phyloP scores from a whole-genome alignment of 2,888 invertebrate genomes.

The Acanthoscelides obtectus region DNA sequence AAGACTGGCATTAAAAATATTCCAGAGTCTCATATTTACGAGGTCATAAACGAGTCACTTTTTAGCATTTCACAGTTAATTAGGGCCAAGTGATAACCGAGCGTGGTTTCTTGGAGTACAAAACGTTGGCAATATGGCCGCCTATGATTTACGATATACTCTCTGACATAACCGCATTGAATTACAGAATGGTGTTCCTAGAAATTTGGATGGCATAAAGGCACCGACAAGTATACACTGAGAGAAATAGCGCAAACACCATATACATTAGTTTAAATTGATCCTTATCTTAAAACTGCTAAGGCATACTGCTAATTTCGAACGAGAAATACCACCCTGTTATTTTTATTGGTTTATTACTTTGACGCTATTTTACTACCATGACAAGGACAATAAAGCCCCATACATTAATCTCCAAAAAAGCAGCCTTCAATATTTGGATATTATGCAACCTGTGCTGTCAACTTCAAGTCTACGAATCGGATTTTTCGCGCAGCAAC shows the following conservation, averaged over 20 bases:
- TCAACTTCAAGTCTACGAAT: too few species aligned
- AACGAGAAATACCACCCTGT: too few species aligned
- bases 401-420: too few species aligned
- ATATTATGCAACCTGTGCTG: too few species aligned
- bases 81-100: neutral
- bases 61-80: neutral
- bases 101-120: neutral
- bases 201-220: neutral
- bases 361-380: too few species aligned
- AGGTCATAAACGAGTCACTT: neutral
- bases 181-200: neutral
- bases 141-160: neutral
- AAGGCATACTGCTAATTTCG: too few species aligned
- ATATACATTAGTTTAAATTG: too few species aligned
- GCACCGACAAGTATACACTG: neutral
- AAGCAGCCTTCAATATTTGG: too few species aligned
- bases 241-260: neutral
- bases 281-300: too few species aligned
- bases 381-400: too few species aligned
- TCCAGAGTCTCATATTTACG: neutral
- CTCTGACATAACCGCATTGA: neutral
- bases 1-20: neutral
- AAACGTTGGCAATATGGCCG: neutral
- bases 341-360: too few species aligned
- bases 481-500: too few species aligned